Evolutionary conservation across 35 echinoderm and acorn worm species (phyloP), one percentile per base, ranked within the genome.

Genomic region (Chiridota heheva): DNA sequence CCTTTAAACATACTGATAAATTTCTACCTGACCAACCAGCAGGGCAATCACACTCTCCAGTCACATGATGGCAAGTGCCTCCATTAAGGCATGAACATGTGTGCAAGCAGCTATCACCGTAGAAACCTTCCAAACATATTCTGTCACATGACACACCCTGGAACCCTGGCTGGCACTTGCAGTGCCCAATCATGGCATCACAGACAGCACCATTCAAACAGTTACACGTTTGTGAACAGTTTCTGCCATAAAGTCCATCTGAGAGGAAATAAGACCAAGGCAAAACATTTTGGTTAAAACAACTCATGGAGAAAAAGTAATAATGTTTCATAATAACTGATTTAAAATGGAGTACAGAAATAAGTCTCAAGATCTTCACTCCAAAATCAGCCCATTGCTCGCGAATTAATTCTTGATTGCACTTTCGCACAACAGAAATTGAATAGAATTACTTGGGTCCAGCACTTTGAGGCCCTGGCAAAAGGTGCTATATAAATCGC

Each of bases 51-150:
- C 73, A 97, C 5, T 48, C 44, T 22, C 94, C 94, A 27, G 71
- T 79, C 15, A 84, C 57, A 80, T 60, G 73, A 58, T 88, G 18
- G 69, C 94, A 97, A 13, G 22, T 32, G 12, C 46, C 93, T 13
- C 33, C 77, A 72, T 96, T 96, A 70, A 70, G 61, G 60, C 93
- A 96, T 15, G 22, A 25, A 42, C 88, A 97, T 25, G 36, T 4
- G 5, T 65, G 12, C 6, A 10, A 22, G 45, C 88, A 91, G 25
- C 36, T 17, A 1, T 74, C 7, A 27, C 89, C 89, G 57, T 85
- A 98, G 32, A 12, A 48, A 40, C 89, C 85, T 46, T 45, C 28
- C 2, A 38, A 32, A 65, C 89, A 92, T 39, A 42, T 30, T 16
- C 38, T 35, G 34, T 72, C 47, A 57, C 89, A 92, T 13, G 44